A percentile compares a stretch with the other conserved stretches of the same genome.
These are phyloP conservation scores for Hydrochoerus hydrochaeris DNA, from an alignment of 2,113 vertebrate genomes.

Conservation along the genomic window DNA sequence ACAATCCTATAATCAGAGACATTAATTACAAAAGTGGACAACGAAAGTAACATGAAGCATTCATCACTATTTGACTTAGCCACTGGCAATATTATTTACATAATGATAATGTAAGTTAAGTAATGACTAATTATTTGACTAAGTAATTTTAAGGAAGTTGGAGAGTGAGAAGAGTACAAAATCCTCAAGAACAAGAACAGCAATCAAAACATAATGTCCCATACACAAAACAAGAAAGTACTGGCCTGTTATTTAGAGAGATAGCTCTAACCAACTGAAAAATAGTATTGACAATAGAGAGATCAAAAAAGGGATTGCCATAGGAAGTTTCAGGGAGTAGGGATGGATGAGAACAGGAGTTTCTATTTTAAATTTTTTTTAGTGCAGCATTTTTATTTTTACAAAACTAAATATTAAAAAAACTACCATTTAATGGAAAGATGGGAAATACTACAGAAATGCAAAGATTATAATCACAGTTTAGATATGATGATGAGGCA, in stretches of 20 bases:
- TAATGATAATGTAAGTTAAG: not conserved
- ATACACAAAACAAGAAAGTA: slow-evolving; percentile 1
- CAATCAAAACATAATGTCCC: not conserved
- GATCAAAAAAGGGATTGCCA: not conserved
- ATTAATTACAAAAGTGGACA: not conserved
- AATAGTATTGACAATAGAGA: not conserved
- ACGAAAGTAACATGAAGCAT: not conserved
- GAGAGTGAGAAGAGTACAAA: not conserved
- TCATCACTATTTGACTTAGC: slow-evolving; percentile 4
- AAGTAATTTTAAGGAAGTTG: not conserved
- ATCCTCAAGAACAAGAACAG: not conserved
- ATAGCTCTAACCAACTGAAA: not conserved
- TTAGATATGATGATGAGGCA: not conserved
- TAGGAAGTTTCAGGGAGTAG: not conserved
- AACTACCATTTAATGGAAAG: not conserved
- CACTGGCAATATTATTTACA: not conserved
- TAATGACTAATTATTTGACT: not conserved
- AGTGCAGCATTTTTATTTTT: not conserved
- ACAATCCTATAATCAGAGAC: not conserved
- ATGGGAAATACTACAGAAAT: not conserved
- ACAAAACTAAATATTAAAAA: not conserved
- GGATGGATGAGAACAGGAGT: not conserved
- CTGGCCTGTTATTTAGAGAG: not conserved
- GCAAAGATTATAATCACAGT: not conserved
- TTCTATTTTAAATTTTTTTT: not conserved